Conservation (phyloP, 2,797 vertebrate species). For the Bothrops alternatus region DNA sequence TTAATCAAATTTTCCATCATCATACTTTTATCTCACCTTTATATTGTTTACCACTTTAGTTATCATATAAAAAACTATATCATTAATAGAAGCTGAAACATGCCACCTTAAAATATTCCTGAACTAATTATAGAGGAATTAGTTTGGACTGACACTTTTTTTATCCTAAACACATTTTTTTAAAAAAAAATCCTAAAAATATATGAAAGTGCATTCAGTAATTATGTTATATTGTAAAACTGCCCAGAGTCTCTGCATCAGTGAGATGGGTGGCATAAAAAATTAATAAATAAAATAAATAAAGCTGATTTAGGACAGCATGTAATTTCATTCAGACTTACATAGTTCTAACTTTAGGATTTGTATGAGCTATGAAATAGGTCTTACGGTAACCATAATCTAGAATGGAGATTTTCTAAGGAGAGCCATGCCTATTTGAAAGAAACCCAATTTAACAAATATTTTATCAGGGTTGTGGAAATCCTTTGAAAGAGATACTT, state of each 20-base stretch:
- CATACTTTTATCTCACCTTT: not conserved
- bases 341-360: not conserved
- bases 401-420: not conserved
- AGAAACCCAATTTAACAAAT: not conserved
- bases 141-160: not conserved
- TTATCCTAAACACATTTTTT: not conserved
- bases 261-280: not conserved
- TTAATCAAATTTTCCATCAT: not conserved
- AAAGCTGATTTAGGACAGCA: not conserved
- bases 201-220: not conserved
- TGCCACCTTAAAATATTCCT: not conserved
- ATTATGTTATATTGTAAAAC: not conserved
- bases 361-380: not conserved
- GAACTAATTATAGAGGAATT: not conserved
- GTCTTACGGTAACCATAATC: not conserved
- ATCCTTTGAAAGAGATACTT: not conserved
- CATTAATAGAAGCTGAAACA: not conserved
- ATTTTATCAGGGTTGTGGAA: not conserved
- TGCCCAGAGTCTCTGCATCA: not conserved
- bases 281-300: not conserved
- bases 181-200: not conserved
- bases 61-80: not conserved
- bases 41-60: not conserved
- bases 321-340: not conserved
- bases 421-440: not conserved